phyloP scores from a whole-genome alignment of 53 echinoderm and acorn worm species.

The Antedon mediterranea region DNA sequence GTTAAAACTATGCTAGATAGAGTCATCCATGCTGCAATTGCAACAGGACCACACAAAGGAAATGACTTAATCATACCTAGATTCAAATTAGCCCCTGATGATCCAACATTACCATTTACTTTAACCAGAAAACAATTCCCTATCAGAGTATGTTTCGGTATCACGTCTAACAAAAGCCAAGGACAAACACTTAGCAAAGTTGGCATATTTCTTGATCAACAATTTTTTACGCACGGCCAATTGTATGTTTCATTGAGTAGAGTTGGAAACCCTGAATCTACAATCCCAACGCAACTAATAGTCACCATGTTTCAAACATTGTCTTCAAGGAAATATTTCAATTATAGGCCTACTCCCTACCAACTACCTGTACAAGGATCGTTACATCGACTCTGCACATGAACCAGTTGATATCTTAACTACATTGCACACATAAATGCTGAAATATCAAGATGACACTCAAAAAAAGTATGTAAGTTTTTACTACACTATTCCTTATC shows the following conservation, averaged over 20 bases:
- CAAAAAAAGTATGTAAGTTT: too few relatives aligned
- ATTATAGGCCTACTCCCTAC: neutral
- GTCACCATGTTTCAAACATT: too few relatives aligned
- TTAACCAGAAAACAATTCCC: constrained; percentile 18
- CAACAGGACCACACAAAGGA: neutral
- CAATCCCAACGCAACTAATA: too few relatives aligned
- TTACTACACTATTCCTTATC: too few relatives aligned
- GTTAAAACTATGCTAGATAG: constrained; percentile 11
- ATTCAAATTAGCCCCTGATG: neutral
- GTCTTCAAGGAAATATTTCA: neutral
- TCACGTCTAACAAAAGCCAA: constrained; percentile 12
- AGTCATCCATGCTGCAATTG: constrained; percentile 15
- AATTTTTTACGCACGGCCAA: constrained; percentile 8
- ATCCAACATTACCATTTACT: constrained; percentile 3
- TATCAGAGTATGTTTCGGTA: constrained; percentile 1
- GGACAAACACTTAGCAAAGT: constrained; percentile 14
- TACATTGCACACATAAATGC: too few relatives aligned
- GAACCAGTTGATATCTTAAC: too few relatives aligned
- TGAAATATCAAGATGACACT: too few relatives aligned
- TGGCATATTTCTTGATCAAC: constrained; percentile 4
- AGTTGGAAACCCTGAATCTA: constrained; percentile 10
- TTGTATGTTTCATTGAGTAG: constrained; percentile 25
- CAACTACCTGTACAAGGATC: too few relatives aligned
- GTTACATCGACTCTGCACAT: too few relatives aligned
- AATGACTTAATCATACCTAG: constrained; percentile 11